Evolutionary conservation across 2,888 invertebrate species (phyloP), one percentile per base, ranked within the genome.

Genomic region (Heliconius aoede): DNA sequence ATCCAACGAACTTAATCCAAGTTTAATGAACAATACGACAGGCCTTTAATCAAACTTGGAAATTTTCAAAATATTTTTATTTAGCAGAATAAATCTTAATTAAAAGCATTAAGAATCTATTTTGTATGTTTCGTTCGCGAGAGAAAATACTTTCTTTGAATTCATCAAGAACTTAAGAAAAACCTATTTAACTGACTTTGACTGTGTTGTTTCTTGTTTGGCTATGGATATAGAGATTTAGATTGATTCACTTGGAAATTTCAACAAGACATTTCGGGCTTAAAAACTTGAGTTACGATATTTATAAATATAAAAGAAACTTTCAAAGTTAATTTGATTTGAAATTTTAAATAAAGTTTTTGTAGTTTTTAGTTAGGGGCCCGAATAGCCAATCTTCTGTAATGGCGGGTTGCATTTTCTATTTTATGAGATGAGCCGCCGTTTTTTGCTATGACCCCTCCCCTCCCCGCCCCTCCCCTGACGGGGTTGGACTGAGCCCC

Each of bases 1-100:
- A 91, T 87, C 88, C 91, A 90, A 88, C 90, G 90, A 95, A 93
- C 94, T 95, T 92, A 95, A 95, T 94, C 94, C 94, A 94, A 94
- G 93, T 94, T 94, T 93, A 94, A 95, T 94, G 93, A 94, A 95
- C 95, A 94, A 94, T 93, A 92, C 92, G 94, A 95, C 94, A 94
- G 94, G 88, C 92, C 92, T 91, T 94, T 94, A 94, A 95, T 95
- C 94, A 94, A 95, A 94, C 93, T 93, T 94, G 91, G 91, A 86
- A 91, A 90, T 91, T 46, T 91, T 87, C 88, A 85, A 88, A n/a
- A 88, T 85, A 85, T 83, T 75, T 67, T 64, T 65, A 73, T 81
- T 80, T 58, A 58, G 80, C 88, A 84, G 86, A 80, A 71, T 77
- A 77, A 86, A 87, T 84, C 81, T 89, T 86, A 79, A n/a, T 5